Conservation (phyloP, 2,797 vertebrate genomes). For the Gadopsis marmoratus region DNA sequence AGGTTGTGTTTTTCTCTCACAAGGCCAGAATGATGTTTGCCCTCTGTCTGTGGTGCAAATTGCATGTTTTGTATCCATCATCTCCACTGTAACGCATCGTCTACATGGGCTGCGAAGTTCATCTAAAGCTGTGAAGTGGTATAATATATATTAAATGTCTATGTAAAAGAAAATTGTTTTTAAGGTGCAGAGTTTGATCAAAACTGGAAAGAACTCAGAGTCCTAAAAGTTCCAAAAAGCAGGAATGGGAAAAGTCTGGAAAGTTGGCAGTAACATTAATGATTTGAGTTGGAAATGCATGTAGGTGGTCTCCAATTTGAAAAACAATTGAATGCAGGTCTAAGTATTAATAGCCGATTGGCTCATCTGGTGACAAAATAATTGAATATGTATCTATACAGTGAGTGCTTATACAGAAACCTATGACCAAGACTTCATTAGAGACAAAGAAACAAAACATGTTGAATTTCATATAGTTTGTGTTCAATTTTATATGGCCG, state of each 20-base stretch:
- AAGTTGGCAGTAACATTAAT: neutral
- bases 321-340: neutral
- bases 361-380: neutral
- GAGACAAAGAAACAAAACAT: constrained; percentile 7
- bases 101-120: neutral
- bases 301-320: neutral
- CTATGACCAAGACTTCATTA: neutral
- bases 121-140: neutral
- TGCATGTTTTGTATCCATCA: constrained; percentile 7
- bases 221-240: neutral
- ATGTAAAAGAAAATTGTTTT: neutral
- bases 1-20: constrained; percentile 32
- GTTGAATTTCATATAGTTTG: neutral
- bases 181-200: neutral
- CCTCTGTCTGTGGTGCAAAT: constrained; percentile 47
- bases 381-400: neutral
- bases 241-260: neutral
- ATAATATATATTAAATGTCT: neutral
- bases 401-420: neutral
- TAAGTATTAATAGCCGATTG: neutral
- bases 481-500: neutral
- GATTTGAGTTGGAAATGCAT: neutral
- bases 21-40: constrained; percentile 64
- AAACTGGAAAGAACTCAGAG: neutral
- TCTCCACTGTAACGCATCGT: neutral